Evolutionary conservation across 92 coral and sea anemone genomes (phyloP), one percentile per base, ranked within the genome.

Genomic region (Parazoanthus darwini): DNA sequence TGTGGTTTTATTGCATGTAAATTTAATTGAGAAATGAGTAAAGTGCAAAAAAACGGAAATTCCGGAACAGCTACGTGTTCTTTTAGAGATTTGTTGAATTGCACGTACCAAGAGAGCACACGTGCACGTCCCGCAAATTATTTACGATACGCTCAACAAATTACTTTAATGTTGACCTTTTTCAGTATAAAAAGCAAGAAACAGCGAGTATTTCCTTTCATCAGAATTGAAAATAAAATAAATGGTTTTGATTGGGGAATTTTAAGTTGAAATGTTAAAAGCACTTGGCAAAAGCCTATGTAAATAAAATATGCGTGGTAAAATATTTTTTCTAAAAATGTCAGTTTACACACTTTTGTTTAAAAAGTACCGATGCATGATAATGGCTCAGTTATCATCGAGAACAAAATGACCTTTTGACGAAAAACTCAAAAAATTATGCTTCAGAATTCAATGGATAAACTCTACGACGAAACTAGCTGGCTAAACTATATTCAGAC

Each of bases 41-140:
- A 37, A 35, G 79, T 84, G 77, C 36, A 46, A n/a, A 71, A 43
- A 37, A 10, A 58, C 87, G 79, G 87, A 84, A 84, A 84, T 84
- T 42, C 65, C 87, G 79, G 44, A 9, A 84, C 20, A 51, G 29
- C 0, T 43, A 84, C 67, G 79, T 70, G 75, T 25, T 46, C 63
- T 43, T 63, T 63, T 9, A 63, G 77, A 18, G 4, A 54, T 20
- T 13, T 20, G 25, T 4, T 39, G 67, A 48, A 38, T 43, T 20
- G 33, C 76, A 25, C 59, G 86, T n/a, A 6, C 33, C 33, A 29
- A 29, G 33, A 29, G 33, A 29, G 33, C 33, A 29, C 59, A 8
- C 8, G 22, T 15, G 33, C 68, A 22, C 44, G 6, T 70, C 39
- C 18, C 22, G 54, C 35, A 67, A 66, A 11, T 16, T 15, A 11